Conservation (phyloP, 2,888 invertebrate genomes). For the Pecten maximus region DNA sequence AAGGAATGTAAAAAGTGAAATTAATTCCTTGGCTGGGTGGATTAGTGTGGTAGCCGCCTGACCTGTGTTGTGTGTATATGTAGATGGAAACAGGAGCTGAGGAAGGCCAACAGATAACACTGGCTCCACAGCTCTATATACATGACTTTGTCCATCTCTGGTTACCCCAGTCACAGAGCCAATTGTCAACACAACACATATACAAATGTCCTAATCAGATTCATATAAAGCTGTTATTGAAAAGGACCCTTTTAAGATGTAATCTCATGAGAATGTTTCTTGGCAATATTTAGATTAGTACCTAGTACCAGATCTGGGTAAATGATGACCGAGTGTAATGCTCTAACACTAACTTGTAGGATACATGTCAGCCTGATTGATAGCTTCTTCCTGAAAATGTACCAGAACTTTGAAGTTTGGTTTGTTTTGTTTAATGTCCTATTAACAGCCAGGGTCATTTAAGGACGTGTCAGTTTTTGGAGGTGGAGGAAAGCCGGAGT, state of each 20-base stretch:
- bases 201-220: neutral
- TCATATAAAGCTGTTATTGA: conserved; percentile 21
- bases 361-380: no score
- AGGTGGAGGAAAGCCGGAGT: no score
- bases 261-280: neutral
- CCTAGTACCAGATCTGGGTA: neutral
- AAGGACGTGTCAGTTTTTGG: no score
- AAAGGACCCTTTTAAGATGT: conserved; percentile 16
- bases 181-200: conserved; percentile 22
- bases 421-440: no score
- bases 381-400: no score
- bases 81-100: neutral
- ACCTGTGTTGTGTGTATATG: neutral
- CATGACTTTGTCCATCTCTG: neutral
- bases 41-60: neutral
- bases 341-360: no score
- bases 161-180: neutral
- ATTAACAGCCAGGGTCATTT: no score
- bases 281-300: neutral
- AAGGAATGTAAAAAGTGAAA: conserved; percentile 11
- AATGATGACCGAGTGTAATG: neutral
- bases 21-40: conserved; percentile 2
- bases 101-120: neutral
- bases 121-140: neutral
- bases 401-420: no score